Evolutionary conservation across 2,888 invertebrate genomes (phyloP).

Genomic region (Phymatocera aterrima): DNA sequence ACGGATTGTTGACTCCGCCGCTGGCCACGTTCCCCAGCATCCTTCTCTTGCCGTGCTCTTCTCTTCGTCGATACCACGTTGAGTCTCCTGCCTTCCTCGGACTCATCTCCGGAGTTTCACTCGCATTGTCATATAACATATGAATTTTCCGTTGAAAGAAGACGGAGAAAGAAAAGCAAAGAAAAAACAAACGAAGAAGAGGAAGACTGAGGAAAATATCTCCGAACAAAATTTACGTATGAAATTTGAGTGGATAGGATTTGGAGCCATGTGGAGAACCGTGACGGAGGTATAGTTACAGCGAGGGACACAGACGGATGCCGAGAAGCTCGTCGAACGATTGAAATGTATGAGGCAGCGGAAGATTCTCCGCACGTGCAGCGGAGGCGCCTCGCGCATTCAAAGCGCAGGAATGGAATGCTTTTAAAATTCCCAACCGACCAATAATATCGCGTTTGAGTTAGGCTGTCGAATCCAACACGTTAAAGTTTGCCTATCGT

Average conservation of each 20-base stretch:
- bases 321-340: constrained; percentile 40
- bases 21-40: constrained; percentile 36
- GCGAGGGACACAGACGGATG: constrained; percentile 26
- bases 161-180: not conserved
- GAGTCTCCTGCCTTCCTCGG: not conserved
- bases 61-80: constrained; percentile 12
- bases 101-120: not conserved
- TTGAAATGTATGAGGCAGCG: constrained; percentile 51
- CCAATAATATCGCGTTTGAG: constrained; percentile 56
- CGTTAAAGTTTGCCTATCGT: not conserved
- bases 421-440: constrained; percentile 71
- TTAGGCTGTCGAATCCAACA: constrained; percentile 15
- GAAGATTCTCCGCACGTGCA: constrained; percentile 49
- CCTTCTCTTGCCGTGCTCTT: constrained; percentile 16
- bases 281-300: constrained; percentile 3
- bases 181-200: constrained; percentile 57
- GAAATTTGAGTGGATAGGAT: constrained; percentile 51
- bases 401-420: constrained; percentile 66
- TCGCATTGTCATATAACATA: not conserved
- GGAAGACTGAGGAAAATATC: constrained; percentile 65
- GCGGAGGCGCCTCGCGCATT: constrained; percentile 46
- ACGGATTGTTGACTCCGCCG: constrained; percentile 46
- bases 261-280: constrained; percentile 2
- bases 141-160: not conserved
- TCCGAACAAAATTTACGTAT: constrained; percentile 70